A percentile compares a stretch with the other conserved stretches of the same genome.
phyloP scores from a whole-genome alignment of 2,797 vertebrate genomes.

The Phrynocephalus forsythii region DNA sequence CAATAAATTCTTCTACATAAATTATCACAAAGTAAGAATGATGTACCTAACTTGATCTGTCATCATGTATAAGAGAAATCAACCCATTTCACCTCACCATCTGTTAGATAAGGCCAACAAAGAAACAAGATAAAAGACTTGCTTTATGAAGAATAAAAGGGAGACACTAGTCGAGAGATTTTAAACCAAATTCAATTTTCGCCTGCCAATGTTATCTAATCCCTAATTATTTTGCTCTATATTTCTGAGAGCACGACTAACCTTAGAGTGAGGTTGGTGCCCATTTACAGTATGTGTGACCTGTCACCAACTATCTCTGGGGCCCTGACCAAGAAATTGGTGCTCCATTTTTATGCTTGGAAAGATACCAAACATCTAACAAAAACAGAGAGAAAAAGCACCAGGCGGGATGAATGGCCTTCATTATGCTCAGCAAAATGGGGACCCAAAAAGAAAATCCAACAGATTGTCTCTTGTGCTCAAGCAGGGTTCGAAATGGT shows the following conservation, averaged over 20 bases:
- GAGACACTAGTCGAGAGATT: not conserved
- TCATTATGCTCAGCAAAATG: not conserved
- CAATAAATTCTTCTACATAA: not conserved
- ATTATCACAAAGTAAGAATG: not conserved
- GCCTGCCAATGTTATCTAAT: not conserved
- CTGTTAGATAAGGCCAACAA: not conserved
- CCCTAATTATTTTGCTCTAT: not conserved
- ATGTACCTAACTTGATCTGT: not conserved
- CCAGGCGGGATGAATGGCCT: not conserved
- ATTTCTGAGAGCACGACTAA: not conserved
- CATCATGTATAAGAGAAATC: not conserved
- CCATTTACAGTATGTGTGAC: not conserved
- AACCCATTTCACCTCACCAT: not conserved
- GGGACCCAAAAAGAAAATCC: not conserved
- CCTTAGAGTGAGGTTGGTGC: not conserved
- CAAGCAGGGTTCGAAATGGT: accelerated
- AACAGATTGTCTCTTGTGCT: not conserved
- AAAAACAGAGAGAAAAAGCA: too few species aligned
- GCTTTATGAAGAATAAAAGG: not conserved
- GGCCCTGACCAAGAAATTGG: not conserved
- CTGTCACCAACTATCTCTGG: not conserved
- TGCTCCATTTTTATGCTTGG: not conserved
- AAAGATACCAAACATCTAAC: not conserved
- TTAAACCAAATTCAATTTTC: not conserved
- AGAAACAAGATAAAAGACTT: not conserved